Percentiles rank a stretch among this genome's conserved stretches.
Evolutionary conservation across 2,113 vertebrate species (phyloP).

Genomic region (Odobenus rosmarus): DNA sequence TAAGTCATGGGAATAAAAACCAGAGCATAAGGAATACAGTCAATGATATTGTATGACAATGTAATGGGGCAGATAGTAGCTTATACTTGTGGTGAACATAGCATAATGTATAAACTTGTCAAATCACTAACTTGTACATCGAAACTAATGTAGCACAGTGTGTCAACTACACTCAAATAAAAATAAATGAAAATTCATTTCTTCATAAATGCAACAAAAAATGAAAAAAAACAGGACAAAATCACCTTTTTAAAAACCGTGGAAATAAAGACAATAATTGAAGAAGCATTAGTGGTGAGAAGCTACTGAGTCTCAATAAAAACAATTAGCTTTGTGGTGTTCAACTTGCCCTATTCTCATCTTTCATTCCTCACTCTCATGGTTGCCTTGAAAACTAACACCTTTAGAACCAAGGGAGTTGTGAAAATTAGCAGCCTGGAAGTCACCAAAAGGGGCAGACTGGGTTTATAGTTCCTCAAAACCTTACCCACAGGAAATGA

Average conservation of each 20-base stretch:
- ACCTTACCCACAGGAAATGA: background rate
- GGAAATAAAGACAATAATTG: background rate
- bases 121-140: background rate
- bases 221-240: background rate
- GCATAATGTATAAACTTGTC: background rate
- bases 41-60: background rate
- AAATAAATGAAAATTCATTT: background rate
- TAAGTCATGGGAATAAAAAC: background rate
- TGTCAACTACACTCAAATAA: background rate
- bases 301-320: background rate
- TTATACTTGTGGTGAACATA: background rate
- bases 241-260: background rate
- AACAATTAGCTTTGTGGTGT: background rate
- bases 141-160: background rate
- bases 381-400: background rate
- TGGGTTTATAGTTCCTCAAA: background rate
- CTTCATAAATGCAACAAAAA: background rate
- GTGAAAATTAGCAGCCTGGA: background rate
- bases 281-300: background rate
- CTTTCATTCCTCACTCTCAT: background rate
- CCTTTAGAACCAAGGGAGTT: accelerated
- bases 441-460: background rate
- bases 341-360: background rate
- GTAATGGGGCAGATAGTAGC: background rate
- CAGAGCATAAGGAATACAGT: background rate